Base-by-base conservation (phyloP, 2,797 vertebrate genomes). In the Mycteria americana region DNA sequence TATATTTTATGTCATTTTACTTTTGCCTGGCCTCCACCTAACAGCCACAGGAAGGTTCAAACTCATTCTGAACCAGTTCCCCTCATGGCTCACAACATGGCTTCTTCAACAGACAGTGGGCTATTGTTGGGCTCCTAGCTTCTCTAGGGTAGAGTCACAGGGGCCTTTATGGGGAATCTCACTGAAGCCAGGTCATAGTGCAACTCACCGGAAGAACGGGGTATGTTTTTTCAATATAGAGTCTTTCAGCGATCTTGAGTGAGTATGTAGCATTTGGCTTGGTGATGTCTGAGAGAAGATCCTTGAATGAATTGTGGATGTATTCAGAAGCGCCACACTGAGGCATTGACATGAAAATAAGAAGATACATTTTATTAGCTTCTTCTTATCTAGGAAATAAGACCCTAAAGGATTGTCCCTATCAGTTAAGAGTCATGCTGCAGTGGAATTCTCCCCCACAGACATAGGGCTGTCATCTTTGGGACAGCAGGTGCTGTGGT, bases 201-300 rank as follows among this genome's bases (percentile, higher is more conserved):
- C 23, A 59, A 95, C 97, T 97, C 95, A 99, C 99, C 98, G 98
- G 67, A 68, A 98, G 94, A 97, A 99, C 97, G 21, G 98, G 57
- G 96, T 97, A 99, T 65, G 98, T 97, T 92, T 98, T 89, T 43
- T 99, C 98, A 81, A 98, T 98, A 10, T 98, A 99, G 54, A 99
- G 97, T 18, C 98, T 97, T 91, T 99, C 99, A 86, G 98, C 98
- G 1, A 99, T 94, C 68, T 98, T 98, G 89, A 99, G 98, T 7
- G 98, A 81, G 37, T 98, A 98, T 0, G 98, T 98, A 43, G 98
- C 97, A 10, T 95, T 97, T 7, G 96, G 45, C 75, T 94, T 97
- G 88, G 98, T 98, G 60, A 99, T 88, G 41, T 97, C 97, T 18
- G 72, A 81, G 85, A 99, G 96, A 77, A 99, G 85, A 25, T 95